Evolutionary conservation across 2,888 invertebrate species (phyloP).

Genomic region (Dynastes maya): DNA sequence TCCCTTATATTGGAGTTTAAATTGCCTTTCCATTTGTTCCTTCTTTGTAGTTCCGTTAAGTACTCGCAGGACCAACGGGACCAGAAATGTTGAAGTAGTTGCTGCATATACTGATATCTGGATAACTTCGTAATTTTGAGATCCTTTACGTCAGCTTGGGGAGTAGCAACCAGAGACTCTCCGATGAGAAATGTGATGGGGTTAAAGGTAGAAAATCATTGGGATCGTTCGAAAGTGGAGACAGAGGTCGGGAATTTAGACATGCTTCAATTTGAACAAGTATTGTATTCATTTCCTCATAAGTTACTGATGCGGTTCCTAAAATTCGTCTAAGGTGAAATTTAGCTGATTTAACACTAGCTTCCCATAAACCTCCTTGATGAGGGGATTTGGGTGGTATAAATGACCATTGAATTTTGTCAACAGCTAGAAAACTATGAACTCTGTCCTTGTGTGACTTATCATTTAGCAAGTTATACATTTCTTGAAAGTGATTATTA

Average conservation of each 20-base stretch:
- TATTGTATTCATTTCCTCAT: slow-evolving; percentile 62
- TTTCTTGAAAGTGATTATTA: too few relatives aligned
- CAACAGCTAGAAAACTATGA: background rate
- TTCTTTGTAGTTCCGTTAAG: slow-evolving; percentile 56
- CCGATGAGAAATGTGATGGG: slow-evolving; percentile 62
- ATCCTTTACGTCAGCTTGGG: slow-evolving; percentile 53
- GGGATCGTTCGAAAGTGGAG: slow-evolving; percentile 59
- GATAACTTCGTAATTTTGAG: slow-evolving; percentile 54
- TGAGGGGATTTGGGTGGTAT: too few relatives aligned
- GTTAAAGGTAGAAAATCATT: slow-evolving; percentile 58
- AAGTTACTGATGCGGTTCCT: slow-evolving; percentile 56
- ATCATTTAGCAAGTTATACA: background rate
- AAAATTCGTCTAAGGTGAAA: slow-evolving; percentile 60
- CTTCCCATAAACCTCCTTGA: slow-evolving; percentile 65
- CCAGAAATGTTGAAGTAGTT: slow-evolving; percentile 59
- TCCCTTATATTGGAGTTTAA: background rate
- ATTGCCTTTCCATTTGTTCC: slow-evolving; percentile 54
- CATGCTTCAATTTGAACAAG: slow-evolving; percentile 62
- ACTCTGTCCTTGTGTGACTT: background rate
- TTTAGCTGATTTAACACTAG: slow-evolving; percentile 62
- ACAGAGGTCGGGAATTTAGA: slow-evolving; percentile 63
- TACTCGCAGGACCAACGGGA: slow-evolving; percentile 59
- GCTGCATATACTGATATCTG: slow-evolving; percentile 58
- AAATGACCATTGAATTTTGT: slow-evolving; percentile 59
- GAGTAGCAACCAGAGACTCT: too few relatives aligned